Evolutionary conservation across 2,888 invertebrate species (phyloP), one percentile per base, ranked within the genome.

Genomic region (Epinotia bilunana): DNA sequence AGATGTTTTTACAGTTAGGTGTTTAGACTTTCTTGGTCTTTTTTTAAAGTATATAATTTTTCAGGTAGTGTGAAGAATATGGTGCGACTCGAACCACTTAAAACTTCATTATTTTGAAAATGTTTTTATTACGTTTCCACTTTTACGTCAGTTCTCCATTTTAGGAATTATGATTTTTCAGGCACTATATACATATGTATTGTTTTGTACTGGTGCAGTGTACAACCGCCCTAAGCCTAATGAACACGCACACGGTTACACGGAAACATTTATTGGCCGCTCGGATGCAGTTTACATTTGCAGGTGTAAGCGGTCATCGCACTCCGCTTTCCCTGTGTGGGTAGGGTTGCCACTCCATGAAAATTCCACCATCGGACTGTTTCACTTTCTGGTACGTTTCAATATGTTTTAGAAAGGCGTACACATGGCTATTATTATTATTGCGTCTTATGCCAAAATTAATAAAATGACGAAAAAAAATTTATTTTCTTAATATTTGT

Each of bases 231-330:
- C 67, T 46, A 62, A 61, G 61, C 79, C 78, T 83, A 83, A 83
- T 83, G 83, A 81, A 88, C 87, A 84, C 88, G 83, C 87, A 86
- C 86, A 82, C 80, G 79, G 78, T 80, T 80, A 80, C 82, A 82
- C 80, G 53, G 78, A 73, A 64, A 64, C 74, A 83, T 84, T 86
- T 87, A 88, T 87, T 86, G 83, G 83, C 84, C 83, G 78, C 84
- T 84, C 85, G 85, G 86, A 87, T 84, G 87, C 64, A 85, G 88
- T 86, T 84, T 88, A 85, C 87, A 88, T 91, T 91, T 88, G 92
- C 93, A 93, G 93, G 93, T 93, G 93, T 90, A 88, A 88, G 81
- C 86, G 93, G 92, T 93, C 92, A 91, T 82, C 88, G 92, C 88
- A 86, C 92, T 86, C 86, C 67, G 76, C 76, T 77, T 80, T 84